Base-by-base conservation (phyloP, 2,888 invertebrate genomes). In the Nephrotoma appendiculata region DNA sequence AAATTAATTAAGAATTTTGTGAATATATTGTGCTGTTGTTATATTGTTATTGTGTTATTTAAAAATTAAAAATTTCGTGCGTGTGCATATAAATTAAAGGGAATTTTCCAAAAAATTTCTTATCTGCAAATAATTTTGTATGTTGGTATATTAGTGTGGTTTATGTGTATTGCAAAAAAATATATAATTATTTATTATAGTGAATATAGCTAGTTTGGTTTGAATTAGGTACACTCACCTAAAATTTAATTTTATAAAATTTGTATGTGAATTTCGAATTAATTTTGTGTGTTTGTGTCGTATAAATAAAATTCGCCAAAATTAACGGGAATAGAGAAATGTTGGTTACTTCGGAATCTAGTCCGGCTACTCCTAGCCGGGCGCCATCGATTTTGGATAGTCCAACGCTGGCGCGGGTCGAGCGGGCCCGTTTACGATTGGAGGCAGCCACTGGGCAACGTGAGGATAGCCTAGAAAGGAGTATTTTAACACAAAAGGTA, bases 401-500 rank as follows among this genome's bases (percentile, higher is more conserved):
- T 88, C 94, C 94, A 88, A 93, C 93, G 88, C 91, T 94, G 89
- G 93, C 93, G 88, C 91, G 94, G 88, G 94, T 94, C 87, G 93
- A 93, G 90, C 92, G 93, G 89, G 94, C 93, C 84, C 92, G 93
- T 88, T 89, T 93, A 88, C 91, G 93, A 87, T 92, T 93, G 88
- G 93, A 93, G 88, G 93, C 90, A 57, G 71, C 71, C 71, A 88
- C 88, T 43, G 89, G 89, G 71, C 90, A 90, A 88, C 90, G 90
- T 57, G 91, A 91, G 88, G 90, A 90, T 88, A 91, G 91, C 88
- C 89, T 91, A 86, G 91, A 91, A 88, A 89, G 91, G 15, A 90
- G 90, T 88, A 90, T 91, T 87, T 88, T 91, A 88, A 90, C 91
- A 89, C 90, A 91, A 87, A 88, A 88, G 88, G 89, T 89, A 86